These are phyloP conservation scores for Noctilio leporinus DNA, from an alignment of 2,113 vertebrate genomes.

Conservation along the genomic window DNA sequence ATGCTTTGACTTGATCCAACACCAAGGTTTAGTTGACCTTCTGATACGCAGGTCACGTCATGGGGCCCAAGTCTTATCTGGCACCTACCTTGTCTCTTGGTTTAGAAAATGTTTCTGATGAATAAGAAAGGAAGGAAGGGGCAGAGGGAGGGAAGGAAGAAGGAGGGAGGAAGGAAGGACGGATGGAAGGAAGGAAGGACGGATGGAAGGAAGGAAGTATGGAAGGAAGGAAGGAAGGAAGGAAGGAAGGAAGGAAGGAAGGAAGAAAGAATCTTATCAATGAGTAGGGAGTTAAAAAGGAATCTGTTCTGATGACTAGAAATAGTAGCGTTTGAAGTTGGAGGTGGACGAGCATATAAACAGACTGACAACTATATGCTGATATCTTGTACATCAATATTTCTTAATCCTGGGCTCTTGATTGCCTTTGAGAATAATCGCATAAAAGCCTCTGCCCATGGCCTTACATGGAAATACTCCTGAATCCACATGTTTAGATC, in stretches of 20 bases:
- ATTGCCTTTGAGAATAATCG: background rate
- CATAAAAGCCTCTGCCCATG: background rate
- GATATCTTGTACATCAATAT: background rate
- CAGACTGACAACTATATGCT: background rate
- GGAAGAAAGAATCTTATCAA: background rate
- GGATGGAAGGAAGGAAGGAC: no score
- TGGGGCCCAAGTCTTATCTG: background rate
- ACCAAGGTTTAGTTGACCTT: background rate
- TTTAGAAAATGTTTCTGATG: background rate
- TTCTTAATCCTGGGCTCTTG: background rate
- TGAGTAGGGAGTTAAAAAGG: background rate
- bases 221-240: background rate
- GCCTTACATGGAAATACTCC: background rate
- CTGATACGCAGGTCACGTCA: background rate
- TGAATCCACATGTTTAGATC: background rate
- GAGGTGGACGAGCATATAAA: background rate
- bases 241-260: no score
- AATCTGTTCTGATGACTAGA: background rate
- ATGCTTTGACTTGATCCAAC: background rate
- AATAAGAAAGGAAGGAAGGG: background rate
- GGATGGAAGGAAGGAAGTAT: no score
- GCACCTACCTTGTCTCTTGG: background rate
- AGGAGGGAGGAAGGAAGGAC: background rate
- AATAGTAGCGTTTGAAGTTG: background rate
- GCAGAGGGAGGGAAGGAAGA: background rate